Conservation (phyloP, 1,140 invertebrate genomes). For the Conus ventricosus region DNA sequence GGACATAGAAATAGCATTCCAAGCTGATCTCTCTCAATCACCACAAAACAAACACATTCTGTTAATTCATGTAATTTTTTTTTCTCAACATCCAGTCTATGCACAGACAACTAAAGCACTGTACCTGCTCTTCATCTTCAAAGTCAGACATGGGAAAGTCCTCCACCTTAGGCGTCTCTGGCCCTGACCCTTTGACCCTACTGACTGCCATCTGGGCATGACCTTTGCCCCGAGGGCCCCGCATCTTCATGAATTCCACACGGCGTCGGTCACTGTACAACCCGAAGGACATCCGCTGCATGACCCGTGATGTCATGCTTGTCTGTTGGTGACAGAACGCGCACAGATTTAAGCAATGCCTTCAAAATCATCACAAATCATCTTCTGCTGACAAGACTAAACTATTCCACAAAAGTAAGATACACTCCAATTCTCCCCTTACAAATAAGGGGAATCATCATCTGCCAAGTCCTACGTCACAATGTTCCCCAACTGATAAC, state of each 20-base stretch:
- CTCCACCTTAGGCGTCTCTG: constrained; percentile 88
- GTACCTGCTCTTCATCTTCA: constrained; percentile 63
- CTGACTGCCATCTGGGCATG: constrained; percentile 99
- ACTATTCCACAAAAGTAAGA: no score
- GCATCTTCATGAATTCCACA: constrained; percentile 98
- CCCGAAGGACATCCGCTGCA: constrained; percentile 96
- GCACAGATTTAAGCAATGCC: neutral
- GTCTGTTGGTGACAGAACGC: constrained; percentile 79
- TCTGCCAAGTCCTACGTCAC: no score
- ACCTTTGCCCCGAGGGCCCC: constrained; percentile 96
- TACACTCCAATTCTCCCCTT: no score
- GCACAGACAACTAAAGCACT: neutral
- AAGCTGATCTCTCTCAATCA: no score
- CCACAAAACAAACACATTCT: no score
- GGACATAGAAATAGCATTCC: no score
- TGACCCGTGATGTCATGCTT: constrained; percentile 94
- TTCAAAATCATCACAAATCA: neutral
- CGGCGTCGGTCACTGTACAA: constrained; percentile 86
- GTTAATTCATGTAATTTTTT: no score
- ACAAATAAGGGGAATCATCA: no score
- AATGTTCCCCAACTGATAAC: no score
- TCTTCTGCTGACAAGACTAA: no score
- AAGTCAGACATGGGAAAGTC: constrained; percentile 71
- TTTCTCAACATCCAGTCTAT: neutral
- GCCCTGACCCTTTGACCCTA: constrained; percentile 89